Base-by-base conservation (phyloP, 2,113 vertebrate genomes). In the Deroptyus accipitrinus region DNA sequence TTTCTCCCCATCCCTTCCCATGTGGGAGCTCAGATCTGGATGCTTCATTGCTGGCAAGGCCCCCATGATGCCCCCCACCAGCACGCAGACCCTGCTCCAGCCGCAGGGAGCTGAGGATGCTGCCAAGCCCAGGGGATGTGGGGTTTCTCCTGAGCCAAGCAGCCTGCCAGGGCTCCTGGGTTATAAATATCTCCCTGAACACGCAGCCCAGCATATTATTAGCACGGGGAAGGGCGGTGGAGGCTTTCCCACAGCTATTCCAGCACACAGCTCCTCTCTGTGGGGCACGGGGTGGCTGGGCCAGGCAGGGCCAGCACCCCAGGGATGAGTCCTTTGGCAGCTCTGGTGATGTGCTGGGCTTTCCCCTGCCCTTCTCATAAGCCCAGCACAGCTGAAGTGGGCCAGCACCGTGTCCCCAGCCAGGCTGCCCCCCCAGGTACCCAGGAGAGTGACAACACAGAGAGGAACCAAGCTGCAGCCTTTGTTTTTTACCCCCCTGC, bases 241-340 rank as follows among this genome's bases (percentile, higher is more conserved):
- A 97, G 96, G 96, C 73, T 97, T 97, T 94, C 95, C 96, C 91
- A 88, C 94, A 96, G 94, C 94, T 95, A 92, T 92, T 96, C 86
- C 95, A 92, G 86, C 28, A 2, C 80, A 48, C 49, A 6, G 90
- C 88, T 96, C 72, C 83, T 83, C 85, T 83, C 90, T 3, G 4
- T 52, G 79, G 88, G 83, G 88, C 0, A 0, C 2, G 0, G 63
- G 54, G 83, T 2, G 11, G 67, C 88, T 51, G 63, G 35, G 78
- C 69, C 75, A 48, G 57, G 75, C 67, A 55, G 78, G 35, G 61
- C 75, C 75, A 66, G 52, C n/a, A 42, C 14, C 1, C 66, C 25
- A 17, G 3, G 33, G 66, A 42, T 1, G 6, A 74, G 70, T 28
- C 52, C 0, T 0, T 14, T 0, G 1, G 52, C 9, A 7, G 46